Evolutionary conservation across 2,888 invertebrate species (phyloP).

Genomic region (Unio pictorum): DNA sequence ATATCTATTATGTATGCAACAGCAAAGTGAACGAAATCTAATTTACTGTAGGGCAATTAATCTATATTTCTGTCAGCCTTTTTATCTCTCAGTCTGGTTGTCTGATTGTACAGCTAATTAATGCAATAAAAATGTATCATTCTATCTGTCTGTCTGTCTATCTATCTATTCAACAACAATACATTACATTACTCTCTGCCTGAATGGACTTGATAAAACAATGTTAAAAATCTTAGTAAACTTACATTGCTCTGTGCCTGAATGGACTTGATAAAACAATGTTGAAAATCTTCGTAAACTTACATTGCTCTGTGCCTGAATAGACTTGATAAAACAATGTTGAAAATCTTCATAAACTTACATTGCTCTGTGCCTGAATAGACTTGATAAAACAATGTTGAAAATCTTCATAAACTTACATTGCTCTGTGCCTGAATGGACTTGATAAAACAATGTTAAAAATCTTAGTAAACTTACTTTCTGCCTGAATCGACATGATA

Average conservation of each 20-base stretch:
- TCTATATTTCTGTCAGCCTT: too few relatives aligned
- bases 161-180: too few relatives aligned
- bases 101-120: too few relatives aligned
- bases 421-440: slow-evolving; percentile 83
- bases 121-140: too few relatives aligned
- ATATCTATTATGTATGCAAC: too few relatives aligned
- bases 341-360: slow-evolving; percentile 74
- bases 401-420: slow-evolving; percentile 69
- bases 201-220: too few relatives aligned
- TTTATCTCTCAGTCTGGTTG: too few relatives aligned
- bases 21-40: too few relatives aligned
- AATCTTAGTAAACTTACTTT: slow-evolving; percentile 71
- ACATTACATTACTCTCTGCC: too few relatives aligned
- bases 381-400: slow-evolving; percentile 93
- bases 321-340: slow-evolving; percentile 89
- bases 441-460: slow-evolving; percentile 88
- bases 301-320: slow-evolving; percentile 82
- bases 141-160: too few relatives aligned
- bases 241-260: slow-evolving; percentile 81
- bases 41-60: too few relatives aligned
- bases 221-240: slow-evolving; percentile 49
- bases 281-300: slow-evolving; percentile 75
- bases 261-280: slow-evolving; percentile 89
- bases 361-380: slow-evolving; percentile 81
- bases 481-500: slow-evolving; percentile 84